These are phyloP conservation scores for Nomada ruficornis DNA, from an alignment of 2,888 invertebrate genomes.

Conservation along the genomic window DNA sequence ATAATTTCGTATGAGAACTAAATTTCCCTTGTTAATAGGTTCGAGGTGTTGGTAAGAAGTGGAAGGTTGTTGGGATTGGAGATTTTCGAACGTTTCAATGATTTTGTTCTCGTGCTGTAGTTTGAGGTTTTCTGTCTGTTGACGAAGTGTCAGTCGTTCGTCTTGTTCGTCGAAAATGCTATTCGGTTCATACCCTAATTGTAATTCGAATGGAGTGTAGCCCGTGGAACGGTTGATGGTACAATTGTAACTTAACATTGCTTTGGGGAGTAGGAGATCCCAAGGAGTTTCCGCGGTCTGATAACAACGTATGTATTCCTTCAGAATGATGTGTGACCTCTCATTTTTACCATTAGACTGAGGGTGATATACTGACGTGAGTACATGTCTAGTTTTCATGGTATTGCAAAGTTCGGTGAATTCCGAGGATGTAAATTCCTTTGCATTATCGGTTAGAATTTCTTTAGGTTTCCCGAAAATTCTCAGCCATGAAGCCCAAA, in stretches of 20 bases:
- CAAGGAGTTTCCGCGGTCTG: background rate
- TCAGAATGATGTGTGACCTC: conserved; percentile 8
- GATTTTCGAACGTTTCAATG: background rate
- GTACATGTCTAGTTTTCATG: background rate
- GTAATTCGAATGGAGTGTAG: background rate
- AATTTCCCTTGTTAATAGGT: background rate
- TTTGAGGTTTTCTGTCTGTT: background rate
- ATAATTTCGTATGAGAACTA: background rate
- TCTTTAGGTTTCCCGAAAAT: conserved; percentile 15
- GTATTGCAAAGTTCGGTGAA: conserved; percentile 17
- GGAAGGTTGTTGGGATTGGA: background rate
- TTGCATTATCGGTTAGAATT: conserved; percentile 17
- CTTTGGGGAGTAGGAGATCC: too few species aligned
- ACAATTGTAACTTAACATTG: too few species aligned
- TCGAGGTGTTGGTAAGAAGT: background rate
- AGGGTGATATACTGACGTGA: conserved; percentile 25
- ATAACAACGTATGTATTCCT: conserved; percentile 19
- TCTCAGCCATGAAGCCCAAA: conserved; percentile 17
- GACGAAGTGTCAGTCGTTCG: background rate
- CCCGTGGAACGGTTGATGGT: too few species aligned
- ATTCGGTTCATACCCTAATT: conserved; percentile 29
- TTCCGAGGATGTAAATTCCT: conserved; percentile 21
- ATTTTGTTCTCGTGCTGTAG: background rate
- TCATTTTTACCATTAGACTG: conserved; percentile 7
- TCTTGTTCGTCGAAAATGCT: background rate